Percentiles rank a stretch among this genome's conserved stretches.
phyloP scores from a whole-genome alignment of 2,113 vertebrate species.

The Chelonoidis abingdonii region DNA sequence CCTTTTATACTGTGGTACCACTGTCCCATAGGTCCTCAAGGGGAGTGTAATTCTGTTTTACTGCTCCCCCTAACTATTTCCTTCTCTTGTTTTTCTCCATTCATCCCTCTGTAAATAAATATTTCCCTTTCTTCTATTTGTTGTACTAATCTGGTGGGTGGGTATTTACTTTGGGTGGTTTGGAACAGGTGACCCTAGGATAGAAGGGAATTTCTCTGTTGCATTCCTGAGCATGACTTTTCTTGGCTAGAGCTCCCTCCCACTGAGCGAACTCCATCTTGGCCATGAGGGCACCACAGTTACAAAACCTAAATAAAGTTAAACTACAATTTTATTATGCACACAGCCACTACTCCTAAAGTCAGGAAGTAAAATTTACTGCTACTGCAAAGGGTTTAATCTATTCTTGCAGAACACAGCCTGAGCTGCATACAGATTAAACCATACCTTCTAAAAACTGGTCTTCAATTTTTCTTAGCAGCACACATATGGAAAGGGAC shows the following conservation, averaged over 20 bases:
- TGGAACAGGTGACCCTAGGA: neutral
- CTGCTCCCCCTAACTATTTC: neutral
- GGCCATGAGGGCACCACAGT: neutral
- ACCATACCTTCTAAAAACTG: constrained; percentile 3
- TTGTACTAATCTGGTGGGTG: neutral
- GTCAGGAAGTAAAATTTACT: constrained; percentile 40
- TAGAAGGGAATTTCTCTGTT: neutral
- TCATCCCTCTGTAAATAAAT: neutral
- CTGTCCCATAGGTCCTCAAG: neutral
- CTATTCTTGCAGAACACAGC: constrained; percentile 27
- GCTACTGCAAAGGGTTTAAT: neutral
- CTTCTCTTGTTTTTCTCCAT: neutral
- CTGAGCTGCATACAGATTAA: constrained; percentile 21
- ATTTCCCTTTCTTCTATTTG: neutral
- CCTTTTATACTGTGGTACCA: neutral
- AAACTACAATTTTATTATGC: constrained; percentile 29
- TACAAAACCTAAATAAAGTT: neutral
- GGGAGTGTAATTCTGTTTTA: neutral
- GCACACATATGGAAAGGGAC: neutral
- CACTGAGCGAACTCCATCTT: neutral
- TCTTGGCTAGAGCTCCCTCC: neutral
- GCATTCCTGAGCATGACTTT: neutral
- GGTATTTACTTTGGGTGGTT: neutral
- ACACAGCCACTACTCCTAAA: constrained; percentile 5
- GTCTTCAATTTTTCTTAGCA: neutral